Conservation (phyloP, 2,797 vertebrate genomes). For the Potorous gilbertii region DNA sequence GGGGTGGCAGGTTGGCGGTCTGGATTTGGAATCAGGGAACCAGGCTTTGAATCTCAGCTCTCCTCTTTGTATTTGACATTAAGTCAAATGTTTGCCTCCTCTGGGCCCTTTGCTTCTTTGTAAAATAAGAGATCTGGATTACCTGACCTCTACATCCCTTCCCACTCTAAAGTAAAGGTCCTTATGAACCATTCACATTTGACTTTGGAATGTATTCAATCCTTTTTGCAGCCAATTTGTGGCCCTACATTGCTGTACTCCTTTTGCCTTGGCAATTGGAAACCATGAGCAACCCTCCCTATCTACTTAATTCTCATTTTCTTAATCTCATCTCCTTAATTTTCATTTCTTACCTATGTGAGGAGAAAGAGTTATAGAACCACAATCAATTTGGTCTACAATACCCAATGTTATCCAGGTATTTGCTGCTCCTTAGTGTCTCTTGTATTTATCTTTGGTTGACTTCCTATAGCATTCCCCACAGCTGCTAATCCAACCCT, state of each 20-base stretch:
- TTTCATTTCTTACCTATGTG: background rate
- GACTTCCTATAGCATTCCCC: background rate
- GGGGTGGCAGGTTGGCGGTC: background rate
- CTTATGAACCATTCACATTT: constrained; percentile 19
- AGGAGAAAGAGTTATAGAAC: background rate
- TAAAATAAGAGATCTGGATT: background rate
- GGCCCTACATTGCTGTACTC: background rate
- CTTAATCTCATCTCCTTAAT: background rate
- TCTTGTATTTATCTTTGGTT: background rate
- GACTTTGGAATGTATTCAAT: constrained; percentile 19
- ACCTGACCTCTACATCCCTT: background rate
- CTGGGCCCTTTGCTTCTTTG: background rate
- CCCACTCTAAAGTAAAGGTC: background rate
- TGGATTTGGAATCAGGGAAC: background rate
- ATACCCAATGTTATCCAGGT: background rate
- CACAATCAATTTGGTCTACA: background rate
- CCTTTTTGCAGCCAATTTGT: background rate
- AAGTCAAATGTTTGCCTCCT: background rate
- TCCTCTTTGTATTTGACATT: background rate
- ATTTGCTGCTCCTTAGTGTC: background rate
- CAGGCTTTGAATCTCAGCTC: background rate
- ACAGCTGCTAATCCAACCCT: background rate
- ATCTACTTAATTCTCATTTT: background rate
- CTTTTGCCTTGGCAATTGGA: background rate
- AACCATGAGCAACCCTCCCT: background rate